Conservation (phyloP, 1,140 invertebrate genomes). For the Micrasema longulum region DNA sequence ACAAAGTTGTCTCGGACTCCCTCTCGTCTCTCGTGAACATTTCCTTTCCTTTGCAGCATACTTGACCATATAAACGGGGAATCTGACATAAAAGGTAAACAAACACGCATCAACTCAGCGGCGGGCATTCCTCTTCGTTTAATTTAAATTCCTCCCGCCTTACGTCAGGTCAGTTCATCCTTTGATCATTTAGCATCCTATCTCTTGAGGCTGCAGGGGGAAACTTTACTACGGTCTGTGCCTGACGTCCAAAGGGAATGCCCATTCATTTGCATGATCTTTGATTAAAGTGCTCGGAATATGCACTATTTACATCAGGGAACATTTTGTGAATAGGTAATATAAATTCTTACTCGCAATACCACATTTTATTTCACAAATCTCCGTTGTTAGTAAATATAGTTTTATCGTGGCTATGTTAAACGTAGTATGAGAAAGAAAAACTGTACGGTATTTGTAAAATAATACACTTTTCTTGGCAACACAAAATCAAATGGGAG, state of each 20-base stretch:
- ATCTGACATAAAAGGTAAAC: slow-evolving; percentile 35
- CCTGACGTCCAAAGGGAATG: slow-evolving; percentile 26
- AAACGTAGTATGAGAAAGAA: slow-evolving; percentile 9
- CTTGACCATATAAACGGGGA: slow-evolving; percentile 29
- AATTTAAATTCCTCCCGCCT: slow-evolving; percentile 50
- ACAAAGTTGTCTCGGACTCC: not conserved
- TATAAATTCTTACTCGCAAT: not conserved
- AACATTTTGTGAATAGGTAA: no score
- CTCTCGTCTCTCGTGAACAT: not conserved
- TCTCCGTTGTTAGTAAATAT: not conserved
- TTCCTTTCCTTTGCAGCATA: slow-evolving; percentile 19
- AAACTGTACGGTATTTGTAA: not conserved
- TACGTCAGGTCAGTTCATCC: slow-evolving; percentile 47
- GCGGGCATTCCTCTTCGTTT: slow-evolving; percentile 39
- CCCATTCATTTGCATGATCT: slow-evolving; percentile 31
- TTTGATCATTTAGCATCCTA: slow-evolving; percentile 51
- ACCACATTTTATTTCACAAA: slow-evolving; percentile 3
- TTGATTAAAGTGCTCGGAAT: slow-evolving; percentile 15
- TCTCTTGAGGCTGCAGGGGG: not conserved
- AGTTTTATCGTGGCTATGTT: not conserved
- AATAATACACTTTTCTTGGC: slow-evolving; percentile 26
- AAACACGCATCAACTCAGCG: slow-evolving; percentile 25
- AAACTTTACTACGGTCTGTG: not conserved
- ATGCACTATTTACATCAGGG: no score
- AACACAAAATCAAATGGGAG: slow-evolving; percentile 47